Evolutionary conservation across 1,140 invertebrate genomes (phyloP).

Genomic region (Venturia canescens): DNA sequence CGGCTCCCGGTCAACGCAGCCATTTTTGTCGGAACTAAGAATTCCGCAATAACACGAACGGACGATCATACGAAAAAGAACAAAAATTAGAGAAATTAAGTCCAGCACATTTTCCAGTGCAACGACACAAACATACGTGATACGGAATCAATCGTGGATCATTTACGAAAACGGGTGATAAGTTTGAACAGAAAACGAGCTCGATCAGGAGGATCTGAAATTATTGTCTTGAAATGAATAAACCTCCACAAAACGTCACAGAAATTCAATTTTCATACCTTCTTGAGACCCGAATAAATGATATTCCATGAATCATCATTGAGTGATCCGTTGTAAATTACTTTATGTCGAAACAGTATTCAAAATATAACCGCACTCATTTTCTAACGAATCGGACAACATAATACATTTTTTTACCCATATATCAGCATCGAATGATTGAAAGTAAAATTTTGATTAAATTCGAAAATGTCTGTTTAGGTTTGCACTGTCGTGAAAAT

Average conservation of each 20-base stretch:
- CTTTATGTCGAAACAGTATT: too few species aligned
- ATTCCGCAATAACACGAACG: conserved; percentile 12
- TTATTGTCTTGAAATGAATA: neutral
- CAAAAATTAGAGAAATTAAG: neutral
- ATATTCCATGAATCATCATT: too few species aligned
- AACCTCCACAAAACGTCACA: neutral
- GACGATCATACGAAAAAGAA: neutral
- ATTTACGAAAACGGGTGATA: conserved; percentile 31
- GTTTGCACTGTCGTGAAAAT: too few species aligned
- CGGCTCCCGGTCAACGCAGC: neutral
- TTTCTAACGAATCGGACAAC: too few species aligned
- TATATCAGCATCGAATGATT: too few species aligned
- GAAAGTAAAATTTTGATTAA: too few species aligned
- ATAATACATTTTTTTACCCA: too few species aligned
- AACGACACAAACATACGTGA: neutral
- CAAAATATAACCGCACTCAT: too few species aligned
- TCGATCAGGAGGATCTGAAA: neutral
- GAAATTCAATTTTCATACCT: conserved; percentile 48
- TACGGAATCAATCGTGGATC: conserved; percentile 21
- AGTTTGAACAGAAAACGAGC: conserved; percentile 30
- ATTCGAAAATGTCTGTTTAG: too few species aligned
- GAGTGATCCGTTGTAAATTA: too few species aligned
- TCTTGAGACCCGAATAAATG: too few species aligned
- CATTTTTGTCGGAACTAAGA: conserved; percentile 8
- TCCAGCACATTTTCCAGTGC: neutral